Conservation (phyloP, 2,113 vertebrate species). For the Kobus ellipsiprymnus region DNA sequence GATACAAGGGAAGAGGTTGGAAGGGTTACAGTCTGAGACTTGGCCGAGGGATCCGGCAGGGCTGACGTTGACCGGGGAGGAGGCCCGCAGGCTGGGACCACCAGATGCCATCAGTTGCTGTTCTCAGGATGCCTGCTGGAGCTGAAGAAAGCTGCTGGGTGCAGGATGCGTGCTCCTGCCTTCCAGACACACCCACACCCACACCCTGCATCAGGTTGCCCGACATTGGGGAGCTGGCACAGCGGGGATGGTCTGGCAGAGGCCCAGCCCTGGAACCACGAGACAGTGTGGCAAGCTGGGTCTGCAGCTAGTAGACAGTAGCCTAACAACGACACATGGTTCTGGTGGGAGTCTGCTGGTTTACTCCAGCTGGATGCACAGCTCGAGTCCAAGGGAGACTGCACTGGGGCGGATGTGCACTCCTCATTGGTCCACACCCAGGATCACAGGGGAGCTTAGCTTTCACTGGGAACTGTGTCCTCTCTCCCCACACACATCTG, state of each 20-base stretch:
- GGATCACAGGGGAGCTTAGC: background rate
- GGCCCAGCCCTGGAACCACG: background rate
- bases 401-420: background rate
- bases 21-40: background rate
- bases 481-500: background rate
- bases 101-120: background rate
- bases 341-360: background rate
- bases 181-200: background rate
- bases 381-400: no score
- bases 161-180: background rate
- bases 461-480: no score
- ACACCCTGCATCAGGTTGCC: background rate
- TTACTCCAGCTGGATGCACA: accelerated
- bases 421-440: background rate
- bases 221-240: background rate
- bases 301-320: background rate
- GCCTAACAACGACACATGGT: accelerated
- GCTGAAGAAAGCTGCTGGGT: background rate
- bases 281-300: background rate
- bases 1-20: background rate
- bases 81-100: background rate
- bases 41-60: no score
- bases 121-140: no score
- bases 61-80: background rate
- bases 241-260: background rate